These are phyloP conservation scores for Chloebia gouldiae DNA, from an alignment of 2,113 vertebrate species.

Conservation along the genomic window DNA sequence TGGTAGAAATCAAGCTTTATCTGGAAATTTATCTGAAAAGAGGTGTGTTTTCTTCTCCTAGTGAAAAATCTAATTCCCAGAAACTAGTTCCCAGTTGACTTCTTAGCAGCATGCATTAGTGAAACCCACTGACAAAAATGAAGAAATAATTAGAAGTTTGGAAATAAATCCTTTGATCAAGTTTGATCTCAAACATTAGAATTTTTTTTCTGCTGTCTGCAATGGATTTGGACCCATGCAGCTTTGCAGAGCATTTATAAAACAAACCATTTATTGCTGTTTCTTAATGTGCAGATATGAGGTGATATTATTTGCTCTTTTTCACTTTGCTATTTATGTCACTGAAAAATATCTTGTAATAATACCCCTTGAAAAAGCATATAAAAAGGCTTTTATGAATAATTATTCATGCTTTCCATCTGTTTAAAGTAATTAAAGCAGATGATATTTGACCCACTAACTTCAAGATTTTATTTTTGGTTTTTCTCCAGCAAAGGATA, in stretches of 20 bases:
- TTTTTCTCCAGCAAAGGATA: background rate
- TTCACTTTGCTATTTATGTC: background rate
- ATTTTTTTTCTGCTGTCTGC: background rate
- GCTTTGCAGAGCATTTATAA: background rate
- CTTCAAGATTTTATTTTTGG: constrained; percentile 11
- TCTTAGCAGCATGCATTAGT: background rate
- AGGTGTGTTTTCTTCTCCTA: background rate
- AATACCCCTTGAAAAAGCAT: background rate
- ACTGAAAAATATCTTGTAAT: background rate
- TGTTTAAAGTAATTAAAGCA: constrained; percentile 17
- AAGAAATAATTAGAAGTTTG: background rate
- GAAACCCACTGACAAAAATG: background rate
- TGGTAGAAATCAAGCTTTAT: background rate
- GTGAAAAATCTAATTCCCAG: background rate
- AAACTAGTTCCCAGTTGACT: background rate
- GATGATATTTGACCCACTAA: constrained; percentile 2
- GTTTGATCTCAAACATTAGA: background rate
- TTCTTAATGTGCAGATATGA: background rate
- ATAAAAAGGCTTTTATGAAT: background rate
- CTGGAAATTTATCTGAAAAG: background rate
- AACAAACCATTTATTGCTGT: background rate
- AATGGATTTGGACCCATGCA: background rate
- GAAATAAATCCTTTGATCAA: background rate
- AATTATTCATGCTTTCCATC: constrained; percentile 15
- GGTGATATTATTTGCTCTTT: background rate